Base-by-base conservation (phyloP, 2,888 invertebrate genomes). In the Tetheella fluctuosa region DNA sequence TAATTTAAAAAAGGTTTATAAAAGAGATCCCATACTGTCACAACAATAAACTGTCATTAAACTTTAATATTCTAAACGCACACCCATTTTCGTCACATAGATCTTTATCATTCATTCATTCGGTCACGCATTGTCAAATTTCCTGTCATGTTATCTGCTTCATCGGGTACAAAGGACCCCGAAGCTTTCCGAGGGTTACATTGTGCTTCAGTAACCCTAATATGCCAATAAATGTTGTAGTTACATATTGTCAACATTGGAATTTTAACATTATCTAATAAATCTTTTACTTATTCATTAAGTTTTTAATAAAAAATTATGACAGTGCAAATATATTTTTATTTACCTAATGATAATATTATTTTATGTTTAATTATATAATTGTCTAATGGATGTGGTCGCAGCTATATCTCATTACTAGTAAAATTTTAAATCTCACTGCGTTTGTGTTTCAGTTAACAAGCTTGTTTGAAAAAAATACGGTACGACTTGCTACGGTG, bases 121-220 rank as follows among this genome's bases (percentile, higher is more conserved):
- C 80, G 71, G 74, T 76, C 77, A 76, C 71, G 77, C 75, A 69
- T 71, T 78, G 73, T 76, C 64, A 72, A 77, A 79, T 81, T 76
- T 81, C 81, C 79, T 74, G 81, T 76, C 73, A 70, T 68, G 20
- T 23, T 55, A 34, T 55, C 55, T 55, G 55, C 55, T 55, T 20
- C 54, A 54, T 73, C 67, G 67, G 69, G 68, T 68, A 70, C 73
- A 83, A 81, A 76, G 79, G 77, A 71, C 81, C 83, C 48, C 20
- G 48, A 39, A 48, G 48, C 48, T 48, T 48, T 84, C 83, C 78
- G 77, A 83, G 79, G 80, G 76, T 80, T 63, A 63, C 61, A 68
- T 72, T 68, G 63, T 52, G 48, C n/a, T 58, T 34, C 23, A 12
- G 34, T 55, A 67, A 69, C 75, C 73, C 70, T 77, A 78, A 75